Evolutionary conservation across 2,797 vertebrate species (phyloP).

Genomic region (Argyrosomus regius): DNA sequence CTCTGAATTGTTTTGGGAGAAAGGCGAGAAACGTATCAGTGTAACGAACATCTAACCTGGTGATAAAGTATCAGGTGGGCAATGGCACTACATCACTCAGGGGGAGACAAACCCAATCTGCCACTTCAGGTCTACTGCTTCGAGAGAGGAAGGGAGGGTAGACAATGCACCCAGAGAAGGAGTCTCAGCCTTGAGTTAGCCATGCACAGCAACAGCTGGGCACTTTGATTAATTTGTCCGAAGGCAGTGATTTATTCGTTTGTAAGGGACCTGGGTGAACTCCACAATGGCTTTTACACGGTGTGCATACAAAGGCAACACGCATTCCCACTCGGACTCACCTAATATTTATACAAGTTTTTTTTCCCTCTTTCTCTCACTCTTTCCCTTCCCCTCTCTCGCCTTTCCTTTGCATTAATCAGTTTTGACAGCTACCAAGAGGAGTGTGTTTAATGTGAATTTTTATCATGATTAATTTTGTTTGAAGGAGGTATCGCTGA

Average conservation of each 20-base stretch:
- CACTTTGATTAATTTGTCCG: constrained; percentile 84
- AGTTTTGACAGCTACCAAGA: constrained; percentile 72
- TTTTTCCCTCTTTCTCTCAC: constrained; percentile 19
- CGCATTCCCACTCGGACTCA: constrained; percentile 62
- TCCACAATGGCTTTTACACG: constrained; percentile 70
- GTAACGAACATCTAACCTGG: constrained; percentile 65
- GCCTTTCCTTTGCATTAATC: constrained; percentile 70
- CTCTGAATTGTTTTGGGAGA: constrained; percentile 46
- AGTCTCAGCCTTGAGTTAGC: constrained; percentile 64
- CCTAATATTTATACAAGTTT: constrained; percentile 69
- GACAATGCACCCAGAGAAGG: constrained; percentile 40
- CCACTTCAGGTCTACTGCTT: constrained; percentile 64
- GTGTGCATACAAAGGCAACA: constrained; percentile 76
- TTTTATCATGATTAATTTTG: constrained; percentile 77
- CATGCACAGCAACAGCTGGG: constrained; percentile 79
- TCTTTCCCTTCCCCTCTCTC: constrained; percentile 26
- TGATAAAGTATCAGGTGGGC: constrained; percentile 71
- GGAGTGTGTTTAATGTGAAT: constrained; percentile 71
- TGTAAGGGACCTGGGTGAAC: constrained; percentile 76
- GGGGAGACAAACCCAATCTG: constrained; percentile 74
- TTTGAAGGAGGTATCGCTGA: constrained; percentile 65
- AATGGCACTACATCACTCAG: constrained; percentile 72
- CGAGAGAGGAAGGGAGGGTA: constrained; percentile 33
- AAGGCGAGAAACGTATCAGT: constrained; percentile 38
- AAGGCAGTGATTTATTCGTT: constrained; percentile 83